Evolutionary conservation across 1,140 invertebrate genomes (phyloP), one percentile per base, ranked within the genome.

Genomic region (Listronotus bonariensis): DNA sequence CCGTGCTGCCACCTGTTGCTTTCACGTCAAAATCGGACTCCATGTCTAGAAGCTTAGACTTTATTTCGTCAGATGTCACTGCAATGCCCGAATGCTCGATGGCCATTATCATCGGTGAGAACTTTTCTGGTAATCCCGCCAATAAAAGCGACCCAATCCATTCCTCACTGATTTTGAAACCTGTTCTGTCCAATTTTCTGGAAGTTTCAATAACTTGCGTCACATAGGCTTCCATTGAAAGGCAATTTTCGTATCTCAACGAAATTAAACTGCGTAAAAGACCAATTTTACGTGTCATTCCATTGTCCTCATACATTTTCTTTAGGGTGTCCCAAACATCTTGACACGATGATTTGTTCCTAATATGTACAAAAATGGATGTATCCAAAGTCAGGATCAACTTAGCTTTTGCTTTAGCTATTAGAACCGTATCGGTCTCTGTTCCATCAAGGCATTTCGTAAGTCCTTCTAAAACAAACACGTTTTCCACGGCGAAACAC

Each of bases 51-150:
- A 69, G 31, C 38, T 69, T 71, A 3, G 46, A 59, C 49, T 69
- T 71, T 12, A 67, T 63, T 1, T 34, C 14, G 36, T 71, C 69
- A 10, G 63, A 20, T 15, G 62, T 63, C 3, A 71, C 48, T 1
- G 6, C n/a, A 15, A 65, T 65, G 17, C 61, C 71, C 55, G 63
- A 59, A 41, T 68, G 65, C 14, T 68, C 65, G 11, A 67, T 55
- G 5, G 65, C 57, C 49, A 67, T 67, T 1, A 64, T 58, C 60
- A 68, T 68, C 6, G 66, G 53, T 3, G 14, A 8, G 34, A 31
- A 68, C 55, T 70, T 62, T 46, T 76, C 71, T 6, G 74, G 52
- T 40, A 78, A 71, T 40, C 76, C 76, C 0, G 76, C 72, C 11
- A 77, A 68, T 15, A 61, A n/a, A 6, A 61, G 26, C 3, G 46